phyloP scores from a whole-genome alignment of 2,888 invertebrate genomes.

The Chironomus tentans region DNA sequence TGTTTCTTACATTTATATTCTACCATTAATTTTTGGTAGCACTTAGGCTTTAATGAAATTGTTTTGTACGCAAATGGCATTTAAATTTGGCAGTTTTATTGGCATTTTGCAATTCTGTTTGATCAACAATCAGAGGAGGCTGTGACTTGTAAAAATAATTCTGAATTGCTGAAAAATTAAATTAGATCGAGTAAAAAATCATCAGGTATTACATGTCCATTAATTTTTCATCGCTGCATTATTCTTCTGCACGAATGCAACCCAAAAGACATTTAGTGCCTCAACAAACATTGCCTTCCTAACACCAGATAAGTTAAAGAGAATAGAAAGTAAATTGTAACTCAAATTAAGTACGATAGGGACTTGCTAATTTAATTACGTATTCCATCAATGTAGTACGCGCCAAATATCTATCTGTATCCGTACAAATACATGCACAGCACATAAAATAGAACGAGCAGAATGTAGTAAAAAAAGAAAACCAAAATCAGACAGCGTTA shows the following conservation, averaged over 20 bases:
- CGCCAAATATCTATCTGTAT: not conserved
- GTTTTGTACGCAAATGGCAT: no score
- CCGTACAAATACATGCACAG: not conserved
- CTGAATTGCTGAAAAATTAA: no score
- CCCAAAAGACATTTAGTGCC: not conserved
- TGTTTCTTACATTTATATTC: no score
- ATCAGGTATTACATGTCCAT: no score
- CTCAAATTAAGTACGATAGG: not conserved
- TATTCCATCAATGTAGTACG: slow-evolving; percentile 16
- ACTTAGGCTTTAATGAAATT: no score
- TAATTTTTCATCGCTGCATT: no score
- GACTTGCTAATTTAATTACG: slow-evolving; percentile 20
- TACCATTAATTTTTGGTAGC: no score
- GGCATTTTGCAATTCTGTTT: no score
- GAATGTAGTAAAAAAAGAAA: not conserved
- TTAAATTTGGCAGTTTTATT: no score
- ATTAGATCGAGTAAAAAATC: no score
- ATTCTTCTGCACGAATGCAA: not conserved
- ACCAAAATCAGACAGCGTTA: not conserved
- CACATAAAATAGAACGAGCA: not conserved
- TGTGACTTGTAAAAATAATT: no score
- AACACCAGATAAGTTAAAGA: not conserved
- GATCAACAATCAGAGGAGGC: no score
- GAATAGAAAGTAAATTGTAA: not conserved
- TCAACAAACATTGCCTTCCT: not conserved